Conservation (phyloP, 1,140 invertebrate genomes). For the Leptonema lineaticorne region DNA sequence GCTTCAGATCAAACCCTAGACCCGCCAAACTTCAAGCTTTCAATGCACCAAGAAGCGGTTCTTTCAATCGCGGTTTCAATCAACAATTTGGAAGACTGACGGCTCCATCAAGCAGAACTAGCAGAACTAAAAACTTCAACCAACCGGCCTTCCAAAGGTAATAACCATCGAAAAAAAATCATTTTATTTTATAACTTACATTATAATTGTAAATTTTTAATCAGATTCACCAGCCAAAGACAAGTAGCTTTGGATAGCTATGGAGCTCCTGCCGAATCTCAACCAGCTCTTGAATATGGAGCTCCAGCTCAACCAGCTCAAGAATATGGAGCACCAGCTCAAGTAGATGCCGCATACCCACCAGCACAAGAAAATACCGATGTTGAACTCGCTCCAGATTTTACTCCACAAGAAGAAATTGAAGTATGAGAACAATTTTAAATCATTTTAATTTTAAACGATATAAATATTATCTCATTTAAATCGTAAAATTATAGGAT, state of each 20-base stretch:
- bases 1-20: constrained; percentile 4
- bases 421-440: constrained; percentile 20
- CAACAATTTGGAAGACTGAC: constrained; percentile 34
- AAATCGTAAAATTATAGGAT: constrained; percentile 20
- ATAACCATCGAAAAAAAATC: background rate
- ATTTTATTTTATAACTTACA: background rate
- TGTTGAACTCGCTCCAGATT: background rate
- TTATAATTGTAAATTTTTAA: constrained; percentile 10
- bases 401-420: constrained; percentile 20
- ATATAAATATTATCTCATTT: background rate
- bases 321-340: constrained; percentile 9
- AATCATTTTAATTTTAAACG: background rate
- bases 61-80: constrained; percentile 12
- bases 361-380: constrained; percentile 21
- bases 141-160: constrained; percentile 7
- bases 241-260: constrained; percentile 35
- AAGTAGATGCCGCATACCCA: constrained; percentile 7
- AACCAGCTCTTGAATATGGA: too few species aligned
- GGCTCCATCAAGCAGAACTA: constrained; percentile 13
- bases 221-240: constrained; percentile 34
- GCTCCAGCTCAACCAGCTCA: constrained; percentile 27
- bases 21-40: constrained; percentile 9
- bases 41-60: constrained; percentile 3
- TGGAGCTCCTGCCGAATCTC: constrained; percentile 24
- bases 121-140: background rate